Conservation (phyloP, 2,797 vertebrate species). For the Acanthopagrus latus region DNA sequence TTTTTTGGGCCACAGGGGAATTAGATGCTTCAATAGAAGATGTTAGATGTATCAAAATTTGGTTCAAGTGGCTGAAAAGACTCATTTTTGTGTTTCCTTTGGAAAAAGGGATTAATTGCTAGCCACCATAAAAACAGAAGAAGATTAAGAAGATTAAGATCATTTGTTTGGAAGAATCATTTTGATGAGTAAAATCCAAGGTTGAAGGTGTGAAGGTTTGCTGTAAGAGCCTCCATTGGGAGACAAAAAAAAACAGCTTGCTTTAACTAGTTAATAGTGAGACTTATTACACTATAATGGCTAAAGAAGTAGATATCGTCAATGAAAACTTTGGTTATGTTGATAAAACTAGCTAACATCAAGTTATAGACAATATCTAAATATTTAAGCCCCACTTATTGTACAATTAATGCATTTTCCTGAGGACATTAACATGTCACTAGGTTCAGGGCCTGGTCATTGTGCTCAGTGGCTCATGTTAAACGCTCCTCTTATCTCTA, state of each 20-base stretch:
- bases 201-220: background rate
- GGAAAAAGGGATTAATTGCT: background rate
- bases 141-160: background rate
- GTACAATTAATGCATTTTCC: background rate
- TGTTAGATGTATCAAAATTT: background rate
- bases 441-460: background rate
- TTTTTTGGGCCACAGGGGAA: no score
- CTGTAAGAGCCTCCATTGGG: background rate
- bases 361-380: background rate
- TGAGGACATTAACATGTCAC: no score
- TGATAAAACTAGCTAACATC: background rate
- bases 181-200: background rate
- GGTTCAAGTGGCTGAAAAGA: background rate
- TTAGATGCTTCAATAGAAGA: no score
- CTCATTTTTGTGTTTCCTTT: background rate
- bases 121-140: background rate
- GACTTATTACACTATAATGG: no score
- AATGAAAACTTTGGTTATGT: no score
- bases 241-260: no score
- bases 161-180: background rate
- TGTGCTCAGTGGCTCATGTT: background rate
- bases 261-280: background rate
- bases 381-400: rapidly evolving
- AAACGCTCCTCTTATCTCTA: background rate
- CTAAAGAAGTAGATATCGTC: background rate